Evolutionary conservation across 2,888 invertebrate species (phyloP).

Genomic region (Lasioglossum villosulum): DNA sequence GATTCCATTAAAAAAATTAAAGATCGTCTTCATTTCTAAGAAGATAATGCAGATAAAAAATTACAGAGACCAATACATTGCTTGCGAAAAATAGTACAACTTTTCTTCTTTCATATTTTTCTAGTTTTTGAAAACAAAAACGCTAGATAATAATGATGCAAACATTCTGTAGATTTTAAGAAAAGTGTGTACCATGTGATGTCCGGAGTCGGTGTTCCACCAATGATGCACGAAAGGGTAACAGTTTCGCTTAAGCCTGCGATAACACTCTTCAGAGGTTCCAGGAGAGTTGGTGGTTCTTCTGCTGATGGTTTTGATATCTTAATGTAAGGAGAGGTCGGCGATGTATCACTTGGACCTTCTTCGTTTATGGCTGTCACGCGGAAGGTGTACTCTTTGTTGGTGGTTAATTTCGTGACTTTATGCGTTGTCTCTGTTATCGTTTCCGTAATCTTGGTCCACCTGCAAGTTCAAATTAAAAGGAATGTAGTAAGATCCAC

Average conservation of each 20-base stretch:
- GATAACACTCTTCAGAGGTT: conserved; percentile 90
- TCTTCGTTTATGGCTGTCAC: conserved; percentile 91
- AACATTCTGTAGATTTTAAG: neutral
- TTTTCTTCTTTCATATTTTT: too few relatives aligned
- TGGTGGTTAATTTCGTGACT: conserved; percentile 87
- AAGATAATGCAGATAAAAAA: too few relatives aligned
- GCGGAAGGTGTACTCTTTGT: conserved; percentile 90
- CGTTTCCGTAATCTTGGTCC: conserved; percentile 88
- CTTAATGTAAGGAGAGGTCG: conserved; percentile 87
- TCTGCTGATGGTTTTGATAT: conserved; percentile 86
- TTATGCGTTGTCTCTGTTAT: conserved; percentile 88
- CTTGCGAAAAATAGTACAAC: too few relatives aligned
- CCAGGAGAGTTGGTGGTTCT: conserved; percentile 93
- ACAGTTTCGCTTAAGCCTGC: conserved; percentile 91
- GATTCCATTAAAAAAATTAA: too few relatives aligned
- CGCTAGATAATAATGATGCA: too few relatives aligned
- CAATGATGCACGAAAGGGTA: conserved; percentile 90
- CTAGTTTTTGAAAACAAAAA: too few relatives aligned
- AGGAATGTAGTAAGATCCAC: neutral
- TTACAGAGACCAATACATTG: too few relatives aligned
- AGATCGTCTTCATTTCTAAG: too few relatives aligned
- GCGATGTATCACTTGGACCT: conserved; percentile 90
- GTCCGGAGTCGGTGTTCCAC: conserved; percentile 92
- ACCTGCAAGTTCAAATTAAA: conserved; percentile 84
- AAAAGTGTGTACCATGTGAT: conserved; percentile 89